Base-by-base conservation (phyloP, 2,797 vertebrate species). In the Xenops minutus region DNA sequence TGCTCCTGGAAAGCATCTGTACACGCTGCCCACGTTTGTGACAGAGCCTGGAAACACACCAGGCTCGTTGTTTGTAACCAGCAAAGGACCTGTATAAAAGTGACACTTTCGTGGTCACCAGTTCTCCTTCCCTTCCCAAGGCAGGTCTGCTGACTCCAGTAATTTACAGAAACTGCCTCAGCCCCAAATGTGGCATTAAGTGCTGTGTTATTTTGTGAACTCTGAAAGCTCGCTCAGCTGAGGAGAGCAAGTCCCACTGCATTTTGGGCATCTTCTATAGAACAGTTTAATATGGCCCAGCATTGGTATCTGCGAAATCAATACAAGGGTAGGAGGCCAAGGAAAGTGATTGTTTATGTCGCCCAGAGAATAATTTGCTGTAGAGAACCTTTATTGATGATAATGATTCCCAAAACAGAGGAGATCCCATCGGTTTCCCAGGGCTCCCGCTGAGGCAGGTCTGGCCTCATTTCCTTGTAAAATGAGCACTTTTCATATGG, bases 141-240 rank as follows among this genome's bases (percentile, higher is more conserved):
- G 41, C 61, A n/a, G 41, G 51, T 87, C 41, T 95, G 66, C 92
- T 91, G 86, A 81, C 68, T 80, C 82, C 22, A 74, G 37, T 61
- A 63, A 85, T 85, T 46, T 51, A 41, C 44, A 48, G 59, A 88
- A 90, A 30, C 10, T 51, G 54, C 2, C 62, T 29, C 36, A 29
- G 20, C n/a, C 67, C n/a, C 26, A 22, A 52, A 72, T 44, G 51
- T 23, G 39, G 49, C 48, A 20, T 92, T 84, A 77, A 8, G 41
- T 88, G 44, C 54, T 48, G 44, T 32, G 9, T 59, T 52, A 6
- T 59, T 81, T 71, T 72, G 54, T 89, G 94, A 75, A 74, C 78
- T 92, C 49, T 91, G 52, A 84, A 82, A 86, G 32, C 34, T 61
- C n/a, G 29, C 22, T 73, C 32, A n/a, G 52, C 66, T 67, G 71